Base-by-base conservation (phyloP, 2,888 invertebrate species). In the Platycheirus albimanus region DNA sequence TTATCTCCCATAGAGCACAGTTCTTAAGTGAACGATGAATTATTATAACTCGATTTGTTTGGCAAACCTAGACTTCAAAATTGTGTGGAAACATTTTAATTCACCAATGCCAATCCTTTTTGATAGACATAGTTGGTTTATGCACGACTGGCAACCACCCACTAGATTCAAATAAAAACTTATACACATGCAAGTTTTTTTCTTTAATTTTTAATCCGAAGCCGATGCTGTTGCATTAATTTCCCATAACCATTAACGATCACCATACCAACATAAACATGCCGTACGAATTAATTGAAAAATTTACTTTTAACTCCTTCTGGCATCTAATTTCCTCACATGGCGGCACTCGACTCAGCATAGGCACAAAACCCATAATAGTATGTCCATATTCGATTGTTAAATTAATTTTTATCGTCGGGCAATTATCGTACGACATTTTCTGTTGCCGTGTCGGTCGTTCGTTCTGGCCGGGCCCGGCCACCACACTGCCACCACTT, bases 381-480 rank as follows among this genome's bases (percentile, higher is more conserved):
- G 38, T 20, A 54, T 72, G 67, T 38, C 77, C 78, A 69, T 78
- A 78, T 78, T 64, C 69, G 83, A 78, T 84, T 84, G 84, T 84
- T 84, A 58, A 84, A 84, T 84, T 84, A 84, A 79, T 84, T 84
- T 84, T 84, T 84, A 84, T 84, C 52, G 64, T 52, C 61, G 38
- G 47, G 67, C 78, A 83, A 83, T 83, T 83, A 83, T 83, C 78
- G 83, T 83, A 83, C 72, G 78, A 83, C 83, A 83, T 83, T 72
- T 77, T 69, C 51, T 41, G 47, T 41, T 51, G 47, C 67, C 38
- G 47, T 61, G 41, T 67, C 38, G 49, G 6, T 49, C 61, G 49
- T 71, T 64, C 38, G 58, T 63, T 74, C 67, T 13, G 58, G n/a
- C 54, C 67, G 8, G 24, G 43, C 45, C n/a, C n/a, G n/a, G n/a